Percentiles rank a stretch among this genome's conserved stretches.
These are phyloP conservation scores for Diplodus sargus DNA, from an alignment of 2,797 vertebrate species.

Conservation along the genomic window DNA sequence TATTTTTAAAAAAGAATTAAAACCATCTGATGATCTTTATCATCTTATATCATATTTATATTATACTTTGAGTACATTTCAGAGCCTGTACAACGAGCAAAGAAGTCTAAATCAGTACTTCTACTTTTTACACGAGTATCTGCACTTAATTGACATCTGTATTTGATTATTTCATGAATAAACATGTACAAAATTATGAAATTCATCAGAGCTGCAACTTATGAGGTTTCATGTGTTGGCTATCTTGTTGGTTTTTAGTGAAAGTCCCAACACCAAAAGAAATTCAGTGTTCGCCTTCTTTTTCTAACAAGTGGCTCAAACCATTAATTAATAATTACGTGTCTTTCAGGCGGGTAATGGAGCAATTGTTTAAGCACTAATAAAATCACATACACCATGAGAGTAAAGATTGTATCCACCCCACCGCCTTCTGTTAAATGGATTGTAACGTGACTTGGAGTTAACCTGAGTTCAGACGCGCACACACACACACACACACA, in stretches of 20 bases:
- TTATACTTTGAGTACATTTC: no score
- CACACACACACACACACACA: conserved; percentile 33
- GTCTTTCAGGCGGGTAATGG: neutral
- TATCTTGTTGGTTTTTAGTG: neutral
- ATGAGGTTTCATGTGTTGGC: neutral
- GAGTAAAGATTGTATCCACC: conserved; percentile 15
- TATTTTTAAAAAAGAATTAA: no score
- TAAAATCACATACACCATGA: conserved; percentile 18
- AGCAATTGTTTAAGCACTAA: conserved; percentile 20
- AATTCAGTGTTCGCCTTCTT: neutral
- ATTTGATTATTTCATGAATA: no score
- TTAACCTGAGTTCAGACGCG: conserved; percentile 42
- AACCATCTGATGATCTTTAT: no score
- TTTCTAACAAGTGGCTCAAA: neutral
- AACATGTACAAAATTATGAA: no score
- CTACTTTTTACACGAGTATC: no score
- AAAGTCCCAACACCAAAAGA: neutral
- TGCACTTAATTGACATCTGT: no score
- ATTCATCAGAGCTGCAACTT: neutral
- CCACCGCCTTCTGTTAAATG: conserved; percentile 28
- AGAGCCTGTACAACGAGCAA: no score
- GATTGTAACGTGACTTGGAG: conserved; percentile 57
- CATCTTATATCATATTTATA: no score
- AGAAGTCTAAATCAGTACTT: no score
- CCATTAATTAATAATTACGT: neutral